Conservation (phyloP, 2,113 vertebrate genomes). For the Neodontobutis hainanensis region DNA sequence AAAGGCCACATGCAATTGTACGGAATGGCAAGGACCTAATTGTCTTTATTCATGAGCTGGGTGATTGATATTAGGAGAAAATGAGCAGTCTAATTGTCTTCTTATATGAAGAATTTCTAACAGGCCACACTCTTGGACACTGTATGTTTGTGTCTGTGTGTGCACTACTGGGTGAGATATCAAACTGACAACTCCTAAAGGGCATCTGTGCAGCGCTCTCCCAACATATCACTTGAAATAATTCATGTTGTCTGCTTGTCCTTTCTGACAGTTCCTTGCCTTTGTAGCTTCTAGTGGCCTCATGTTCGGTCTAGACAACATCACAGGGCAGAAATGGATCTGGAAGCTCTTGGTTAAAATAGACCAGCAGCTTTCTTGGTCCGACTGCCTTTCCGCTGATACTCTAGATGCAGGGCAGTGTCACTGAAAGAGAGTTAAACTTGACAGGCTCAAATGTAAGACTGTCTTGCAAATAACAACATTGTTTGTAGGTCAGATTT, state of each 20-base stretch:
- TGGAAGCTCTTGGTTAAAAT: slow-evolving; percentile 2
- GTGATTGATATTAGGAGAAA: slow-evolving; percentile 79
- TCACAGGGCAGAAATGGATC: slow-evolving; percentile 27
- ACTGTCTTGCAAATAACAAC: background rate
- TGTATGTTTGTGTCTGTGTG: slow-evolving; percentile 11
- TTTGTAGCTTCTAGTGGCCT: slow-evolving; percentile 23
- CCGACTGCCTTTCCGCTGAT: background rate
- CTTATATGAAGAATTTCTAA: slow-evolving; percentile 67
- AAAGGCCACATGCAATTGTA: slow-evolving; percentile 73
- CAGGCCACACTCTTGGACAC: slow-evolving; percentile 29
- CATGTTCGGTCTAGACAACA: slow-evolving; percentile 13
- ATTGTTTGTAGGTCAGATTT: background rate
- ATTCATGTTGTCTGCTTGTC: slow-evolving; percentile 63
- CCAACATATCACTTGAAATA: slow-evolving; percentile 72
- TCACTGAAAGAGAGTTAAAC: background rate
- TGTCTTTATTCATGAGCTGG: slow-evolving; percentile 81
- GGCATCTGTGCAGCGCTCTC: slow-evolving; percentile 63
- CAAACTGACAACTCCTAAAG: slow-evolving; percentile 77
- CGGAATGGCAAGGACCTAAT: slow-evolving; percentile 73
- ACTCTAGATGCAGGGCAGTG: background rate
- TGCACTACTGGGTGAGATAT: slow-evolving; percentile 66
- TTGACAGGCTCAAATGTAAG: no score
- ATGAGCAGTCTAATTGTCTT: slow-evolving; percentile 79
- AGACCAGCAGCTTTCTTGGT: slow-evolving; percentile 3
- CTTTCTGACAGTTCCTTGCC: slow-evolving; percentile 67